Percentiles rank a stretch among this genome's conserved stretches.
Evolutionary conservation across 1,140 invertebrate genomes (phyloP).

Genomic region (Scaptomyza graminum): DNA sequence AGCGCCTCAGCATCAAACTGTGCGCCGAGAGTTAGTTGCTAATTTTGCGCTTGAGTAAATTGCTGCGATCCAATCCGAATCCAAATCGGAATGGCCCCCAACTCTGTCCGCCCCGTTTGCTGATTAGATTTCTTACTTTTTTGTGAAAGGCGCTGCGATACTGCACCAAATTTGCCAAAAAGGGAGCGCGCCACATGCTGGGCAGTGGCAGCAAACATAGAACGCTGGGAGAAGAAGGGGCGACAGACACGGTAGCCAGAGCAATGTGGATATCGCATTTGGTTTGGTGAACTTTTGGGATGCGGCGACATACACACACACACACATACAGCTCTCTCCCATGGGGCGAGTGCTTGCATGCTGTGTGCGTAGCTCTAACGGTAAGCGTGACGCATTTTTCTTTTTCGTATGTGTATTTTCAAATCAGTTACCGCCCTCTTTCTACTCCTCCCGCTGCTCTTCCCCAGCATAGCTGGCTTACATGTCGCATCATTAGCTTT

Average conservation of each 20-base stretch:
- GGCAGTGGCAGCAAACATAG: slow-evolving; percentile 20
- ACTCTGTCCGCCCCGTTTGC: slow-evolving; percentile 48
- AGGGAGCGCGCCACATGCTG: slow-evolving; percentile 78
- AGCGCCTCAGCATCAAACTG: slow-evolving; percentile 48
- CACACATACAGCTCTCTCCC: slow-evolving; percentile 24
- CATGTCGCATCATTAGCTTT: slow-evolving; percentile 77
- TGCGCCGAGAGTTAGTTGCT: slow-evolving; percentile 57
- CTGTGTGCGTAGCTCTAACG: slow-evolving; percentile 71
- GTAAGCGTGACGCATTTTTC: slow-evolving; percentile 78
- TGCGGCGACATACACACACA: slow-evolving; percentile 17
- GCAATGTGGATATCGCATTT: slow-evolving; percentile 27
- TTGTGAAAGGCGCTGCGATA: slow-evolving; percentile 21
- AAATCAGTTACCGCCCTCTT: slow-evolving; percentile 18
- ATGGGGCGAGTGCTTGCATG: slow-evolving; percentile 51
- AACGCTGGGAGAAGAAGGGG: background rate
- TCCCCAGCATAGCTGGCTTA: slow-evolving; percentile 24
- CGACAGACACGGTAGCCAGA: slow-evolving; percentile 3
- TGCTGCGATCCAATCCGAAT: slow-evolving; percentile 65
- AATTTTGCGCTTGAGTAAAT: slow-evolving; percentile 80
- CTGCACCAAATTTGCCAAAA: slow-evolving; percentile 80
- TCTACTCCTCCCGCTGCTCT: background rate
- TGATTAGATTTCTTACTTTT: slow-evolving; percentile 72
- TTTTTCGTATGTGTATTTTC: slow-evolving; percentile 7
- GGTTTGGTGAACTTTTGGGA: slow-evolving; percentile 47
- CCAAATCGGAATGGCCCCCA: slow-evolving; percentile 24